Base-by-base conservation (phyloP, 2,113 vertebrate genomes). In the Columba janthina region DNA sequence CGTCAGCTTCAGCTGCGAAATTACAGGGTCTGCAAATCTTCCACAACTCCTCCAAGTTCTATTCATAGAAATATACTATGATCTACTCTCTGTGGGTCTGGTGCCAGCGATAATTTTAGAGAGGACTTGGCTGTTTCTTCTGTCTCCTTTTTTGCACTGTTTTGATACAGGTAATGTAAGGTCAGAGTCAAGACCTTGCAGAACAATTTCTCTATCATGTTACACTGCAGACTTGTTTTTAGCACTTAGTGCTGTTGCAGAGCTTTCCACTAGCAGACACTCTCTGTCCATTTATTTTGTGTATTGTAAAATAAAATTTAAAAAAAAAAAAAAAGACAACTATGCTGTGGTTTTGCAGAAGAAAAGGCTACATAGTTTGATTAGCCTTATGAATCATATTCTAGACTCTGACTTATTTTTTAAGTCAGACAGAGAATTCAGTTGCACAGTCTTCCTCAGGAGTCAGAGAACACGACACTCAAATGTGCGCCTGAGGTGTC, bases 31-130 rank as follows among this genome's bases (percentile, higher is more conserved):
- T 91, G 60, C n/a, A 89, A 89, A 88, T 73, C 94, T 94, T 73
- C 84, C 84, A 75, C 62, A 80, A 34, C 58, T 85, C 66, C 73
- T 88, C 64, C 28, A 32, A 94, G 74, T 95, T 90, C 93, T 96
- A 70, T 92, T 96, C 56, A 90, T 95, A 97, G 97, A 94, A 95
- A 76, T 94, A 96, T 96, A 93, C 93, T 94, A 61, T 62, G 89
- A 93, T 89, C 72, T 96, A 90, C 18, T 13, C 90, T 97, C 71
- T 15, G 71, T 96, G 74, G 85, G 61, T 92, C 96, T 95, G 85
- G 67, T 97, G 96, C 94, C 97, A 97, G 80, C 6, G 87, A 95
- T 96, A 97, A 96, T 97, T 97, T 97, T 96, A 97, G 94, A 97
- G 62, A 89, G 69, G 48, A 94, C 62, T 97, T 97, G 95, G 94